Evolutionary conservation across 2,888 invertebrate species (phyloP).

Genomic region (Drosophila seclusa): DNA sequence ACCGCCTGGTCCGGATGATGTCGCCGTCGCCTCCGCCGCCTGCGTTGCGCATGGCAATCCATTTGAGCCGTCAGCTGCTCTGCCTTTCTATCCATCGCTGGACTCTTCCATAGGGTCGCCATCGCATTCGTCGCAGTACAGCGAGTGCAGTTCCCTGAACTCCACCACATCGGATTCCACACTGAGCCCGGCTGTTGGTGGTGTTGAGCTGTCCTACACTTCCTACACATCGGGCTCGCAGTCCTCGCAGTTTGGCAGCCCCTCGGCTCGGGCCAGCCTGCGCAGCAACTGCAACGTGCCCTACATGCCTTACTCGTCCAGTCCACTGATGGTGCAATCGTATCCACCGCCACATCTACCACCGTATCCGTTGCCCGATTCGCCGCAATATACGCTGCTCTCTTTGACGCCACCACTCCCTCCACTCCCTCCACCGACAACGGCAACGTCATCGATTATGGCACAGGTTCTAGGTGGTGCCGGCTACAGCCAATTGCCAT

Average conservation of each 20-base stretch:
- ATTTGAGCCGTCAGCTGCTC: constrained; percentile 68
- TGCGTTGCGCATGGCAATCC: constrained; percentile 69
- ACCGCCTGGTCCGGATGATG: constrained; percentile 51
- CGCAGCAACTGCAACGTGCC: constrained; percentile 77
- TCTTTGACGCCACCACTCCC: constrained; percentile 41
- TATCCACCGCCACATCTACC: constrained; percentile 82
- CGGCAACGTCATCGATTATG: constrained; percentile 16
- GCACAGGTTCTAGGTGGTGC: constrained; percentile 40
- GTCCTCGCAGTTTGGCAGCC: constrained; percentile 80
- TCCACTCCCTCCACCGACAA: constrained; percentile 25
- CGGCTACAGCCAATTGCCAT: constrained; percentile 73
- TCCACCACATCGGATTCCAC: constrained; percentile 84
- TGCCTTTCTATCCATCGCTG: constrained; percentile 70
- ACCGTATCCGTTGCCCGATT: constrained; percentile 71
- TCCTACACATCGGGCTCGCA: constrained; percentile 76
- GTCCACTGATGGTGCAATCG: constrained; percentile 83
- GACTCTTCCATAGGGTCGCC: constrained; percentile 82
- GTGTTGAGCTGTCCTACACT: constrained; percentile 67
- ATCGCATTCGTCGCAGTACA: constrained; percentile 81
- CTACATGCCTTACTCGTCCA: constrained; percentile 82
- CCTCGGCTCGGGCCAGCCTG: constrained; percentile 76
- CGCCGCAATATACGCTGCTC: constrained; percentile 76
- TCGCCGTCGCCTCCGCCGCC: not conserved
- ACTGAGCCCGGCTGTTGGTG: constrained; percentile 82
- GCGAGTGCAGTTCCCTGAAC: constrained; percentile 82